Base-by-base conservation (phyloP, 2,888 invertebrate species). In the Drosophila siamana region DNA sequence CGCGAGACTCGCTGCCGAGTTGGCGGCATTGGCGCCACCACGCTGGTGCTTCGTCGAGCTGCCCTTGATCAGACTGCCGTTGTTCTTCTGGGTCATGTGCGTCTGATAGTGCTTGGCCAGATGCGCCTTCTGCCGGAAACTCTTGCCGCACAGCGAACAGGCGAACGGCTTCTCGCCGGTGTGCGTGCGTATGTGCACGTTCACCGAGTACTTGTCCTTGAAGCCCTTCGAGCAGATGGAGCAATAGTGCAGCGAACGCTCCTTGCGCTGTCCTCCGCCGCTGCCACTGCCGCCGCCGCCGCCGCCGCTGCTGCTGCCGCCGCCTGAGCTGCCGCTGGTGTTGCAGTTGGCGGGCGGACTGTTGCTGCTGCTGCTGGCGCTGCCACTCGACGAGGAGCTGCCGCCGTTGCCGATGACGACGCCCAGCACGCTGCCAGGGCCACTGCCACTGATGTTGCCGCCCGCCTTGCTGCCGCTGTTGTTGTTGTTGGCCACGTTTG, bases 131-230 rank as follows among this genome's bases (percentile, higher is more conserved):
- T 98, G 97, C 50, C 97, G 94, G 93, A 98, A 98, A 89, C 96
- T 97, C 92, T 97, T 98, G 74, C 97, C 97, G 92, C 99, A 99
- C 62, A 98, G 94, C 15, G 96, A 96, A 92, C 99, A 99, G 33
- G 97, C 95, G 92, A 99, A 99, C 0, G 99, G 99, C 90, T 99
- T 99, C 92, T 99, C 99, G 0, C 98, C 99, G 0, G 99, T 99
- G 91, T 99, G 99, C 24, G 99, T 99, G 83, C 99, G 94, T 81
- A 99, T 97, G 92, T 99, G 99, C 47, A 99, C 99, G 92, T 99
- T 99, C 60, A 99, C 98, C 69, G 98, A 97, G 94, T 99, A 99
- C 92, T 98, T 98, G 92, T 98, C 98, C 92, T 98, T 98, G 93
- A 98, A 98, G 4, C 97, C 97, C 91, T 97, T 97, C 85, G 96